Percentiles rank a stretch among this genome's conserved stretches.
Conservation (phyloP, 2,888 invertebrate genomes). For the Agonopterix heracliana region DNA sequence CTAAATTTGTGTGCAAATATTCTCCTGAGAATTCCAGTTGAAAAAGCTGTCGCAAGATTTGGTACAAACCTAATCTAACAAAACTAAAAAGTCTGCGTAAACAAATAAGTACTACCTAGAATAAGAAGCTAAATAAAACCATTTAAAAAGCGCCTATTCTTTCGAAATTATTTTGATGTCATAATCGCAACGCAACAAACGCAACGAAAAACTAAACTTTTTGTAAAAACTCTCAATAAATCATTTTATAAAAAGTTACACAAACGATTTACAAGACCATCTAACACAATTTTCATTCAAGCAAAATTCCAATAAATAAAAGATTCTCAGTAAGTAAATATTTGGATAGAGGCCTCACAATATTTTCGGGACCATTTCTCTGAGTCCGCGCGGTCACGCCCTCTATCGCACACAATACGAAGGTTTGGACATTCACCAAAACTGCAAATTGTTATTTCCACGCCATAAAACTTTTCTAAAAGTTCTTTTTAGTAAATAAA, state of each 20-base stretch:
- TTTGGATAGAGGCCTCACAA: constrained; percentile 67
- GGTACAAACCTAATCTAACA: too few species aligned
- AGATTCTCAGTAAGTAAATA: constrained; percentile 62
- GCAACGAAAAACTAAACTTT: too few species aligned
- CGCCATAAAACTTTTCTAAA: constrained; percentile 65
- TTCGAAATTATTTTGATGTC: too few species aligned
- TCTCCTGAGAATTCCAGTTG: too few species aligned
- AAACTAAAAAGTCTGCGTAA: too few species aligned
- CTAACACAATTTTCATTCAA: constrained; percentile 10
- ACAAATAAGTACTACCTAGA: too few species aligned
- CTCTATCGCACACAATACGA: constrained; percentile 48
- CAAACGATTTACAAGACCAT: constrained; percentile 13
- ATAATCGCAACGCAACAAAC: too few species aligned
- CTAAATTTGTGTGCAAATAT: too few species aligned
- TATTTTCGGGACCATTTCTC: constrained; percentile 44
- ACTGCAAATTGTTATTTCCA: constrained; percentile 73
- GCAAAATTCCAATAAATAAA: constrained; percentile 28
- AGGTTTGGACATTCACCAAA: constrained; percentile 40
- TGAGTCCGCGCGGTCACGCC: constrained; percentile 56
- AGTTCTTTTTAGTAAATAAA: constrained; percentile 39
- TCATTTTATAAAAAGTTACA: not conserved
- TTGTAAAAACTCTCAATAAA: too few species aligned
- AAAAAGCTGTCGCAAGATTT: too few species aligned
- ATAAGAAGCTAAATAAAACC: too few species aligned
- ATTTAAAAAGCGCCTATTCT: too few species aligned